Conservation (phyloP, 1,140 invertebrate genomes). For the Trinorchestia longiramus region DNA sequence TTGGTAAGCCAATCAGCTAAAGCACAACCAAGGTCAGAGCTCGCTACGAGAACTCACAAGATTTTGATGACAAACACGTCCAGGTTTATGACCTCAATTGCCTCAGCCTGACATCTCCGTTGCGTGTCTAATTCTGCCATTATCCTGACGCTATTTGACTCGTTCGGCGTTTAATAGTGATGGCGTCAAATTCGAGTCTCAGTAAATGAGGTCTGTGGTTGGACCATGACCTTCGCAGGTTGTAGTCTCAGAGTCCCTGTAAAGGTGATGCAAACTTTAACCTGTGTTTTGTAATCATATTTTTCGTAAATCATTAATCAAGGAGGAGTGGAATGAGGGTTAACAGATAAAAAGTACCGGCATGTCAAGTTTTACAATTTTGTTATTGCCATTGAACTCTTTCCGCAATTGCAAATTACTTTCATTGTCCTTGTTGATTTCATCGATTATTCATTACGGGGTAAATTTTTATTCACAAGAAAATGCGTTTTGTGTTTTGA, state of each 20-base stretch:
- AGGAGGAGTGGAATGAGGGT: not conserved
- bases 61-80: conserved; percentile 8
- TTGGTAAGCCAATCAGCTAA: not conserved
- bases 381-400: not conserved
- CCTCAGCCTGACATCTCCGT: not conserved
- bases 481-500: not conserved
- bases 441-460: not conserved
- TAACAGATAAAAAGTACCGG: not conserved
- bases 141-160: not conserved
- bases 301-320: not conserved
- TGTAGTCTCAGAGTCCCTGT: not conserved
- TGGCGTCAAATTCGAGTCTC: not conserved
- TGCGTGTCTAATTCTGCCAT: not conserved
- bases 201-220: not conserved
- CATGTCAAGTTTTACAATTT: not conserved
- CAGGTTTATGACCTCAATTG: not conserved
- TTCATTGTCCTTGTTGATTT: not conserved
- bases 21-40: not conserved
- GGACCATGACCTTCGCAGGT: not conserved
- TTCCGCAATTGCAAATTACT: not conserved
- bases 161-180: not conserved
- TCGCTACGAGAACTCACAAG: not conserved
- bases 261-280: not conserved
- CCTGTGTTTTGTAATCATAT: not conserved
- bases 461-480: not conserved